A percentile compares a stretch with the other conserved stretches of the same genome.
phyloP scores from a whole-genome alignment of 1,140 invertebrate genomes.

The Zaprionus inermis region DNA sequence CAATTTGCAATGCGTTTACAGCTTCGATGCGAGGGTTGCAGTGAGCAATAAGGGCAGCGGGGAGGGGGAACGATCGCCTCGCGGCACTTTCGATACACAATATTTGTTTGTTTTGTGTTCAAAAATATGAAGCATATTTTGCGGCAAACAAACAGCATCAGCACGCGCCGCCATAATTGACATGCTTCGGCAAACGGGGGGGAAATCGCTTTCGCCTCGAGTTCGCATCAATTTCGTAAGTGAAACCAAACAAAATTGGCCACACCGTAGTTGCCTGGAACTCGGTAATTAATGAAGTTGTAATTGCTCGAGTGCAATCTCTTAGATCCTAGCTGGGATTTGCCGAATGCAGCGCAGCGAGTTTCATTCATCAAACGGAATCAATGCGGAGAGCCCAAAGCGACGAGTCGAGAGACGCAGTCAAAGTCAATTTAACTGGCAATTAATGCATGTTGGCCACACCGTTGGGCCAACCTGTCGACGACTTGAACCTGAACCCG shows the following conservation, averaged over 20 bases:
- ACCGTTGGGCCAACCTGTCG: not conserved
- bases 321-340: not conserved
- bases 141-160: constrained; percentile 27
- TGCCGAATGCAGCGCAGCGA: not conserved
- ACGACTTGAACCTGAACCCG: constrained; percentile 17
- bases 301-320: not conserved
- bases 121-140: constrained; percentile 54
- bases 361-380: constrained; percentile 26
- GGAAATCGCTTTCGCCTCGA: constrained; percentile 12
- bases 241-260: not conserved
- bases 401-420: constrained; percentile 12
- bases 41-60: not conserved
- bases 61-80: constrained; percentile 26
- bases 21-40: constrained; percentile 34
- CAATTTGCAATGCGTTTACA: constrained; percentile 58
- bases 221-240: constrained; percentile 3
- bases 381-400: constrained; percentile 36
- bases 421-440: constrained; percentile 81
- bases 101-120: constrained; percentile 55
- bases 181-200: not conserved
- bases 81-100: constrained; percentile 61
- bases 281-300: constrained; percentile 4
- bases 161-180: constrained; percentile 10
- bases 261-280: not conserved
- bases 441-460: constrained; percentile 71